These are phyloP conservation scores for Tenualosa thibaudeaui DNA, from an alignment of 2,797 vertebrate species.

Conservation along the genomic window DNA sequence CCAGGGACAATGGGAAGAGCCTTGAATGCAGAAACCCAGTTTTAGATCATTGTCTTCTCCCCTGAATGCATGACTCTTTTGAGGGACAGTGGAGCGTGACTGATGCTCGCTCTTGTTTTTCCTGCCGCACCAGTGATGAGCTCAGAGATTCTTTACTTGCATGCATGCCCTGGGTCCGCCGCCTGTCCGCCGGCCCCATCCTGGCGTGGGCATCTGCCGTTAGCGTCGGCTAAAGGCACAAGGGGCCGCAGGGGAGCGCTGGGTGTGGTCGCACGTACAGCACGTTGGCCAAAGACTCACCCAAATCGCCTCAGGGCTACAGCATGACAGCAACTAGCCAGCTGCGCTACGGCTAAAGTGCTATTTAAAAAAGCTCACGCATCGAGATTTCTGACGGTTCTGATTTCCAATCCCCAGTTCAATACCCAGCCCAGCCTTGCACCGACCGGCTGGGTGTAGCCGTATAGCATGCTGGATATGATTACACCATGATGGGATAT, in stretches of 20 bases:
- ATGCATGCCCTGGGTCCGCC: not conserved
- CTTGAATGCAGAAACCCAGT: slow-evolving; percentile 23
- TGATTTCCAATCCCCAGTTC: slow-evolving; percentile 1
- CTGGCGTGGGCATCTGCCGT: not conserved
- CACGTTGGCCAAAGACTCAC: not conserved
- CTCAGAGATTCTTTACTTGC: slow-evolving; percentile 55
- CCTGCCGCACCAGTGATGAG: not conserved
- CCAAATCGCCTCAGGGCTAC: not conserved
- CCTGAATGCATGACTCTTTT: slow-evolving; percentile 41
- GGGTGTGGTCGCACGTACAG: not conserved
- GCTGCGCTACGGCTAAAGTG: not conserved
- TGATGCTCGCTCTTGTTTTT: slow-evolving; percentile 61
- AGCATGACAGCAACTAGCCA: not conserved
- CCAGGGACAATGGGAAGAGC: slow-evolving; percentile 4
- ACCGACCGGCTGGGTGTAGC: not conserved
- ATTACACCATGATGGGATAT: not conserved
- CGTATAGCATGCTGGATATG: not conserved
- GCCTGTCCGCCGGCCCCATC: not conserved
- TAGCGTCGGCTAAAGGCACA: not conserved
- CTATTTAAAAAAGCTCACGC: slow-evolving; percentile 19
- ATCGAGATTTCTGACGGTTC: slow-evolving; percentile 29
- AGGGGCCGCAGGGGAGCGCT: not conserved
- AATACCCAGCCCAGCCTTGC: not conserved
- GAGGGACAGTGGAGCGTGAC: slow-evolving; percentile 50
- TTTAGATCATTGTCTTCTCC: slow-evolving; percentile 22